Evolutionary conservation across 2,797 vertebrate genomes (phyloP), one percentile per base, ranked within the genome.

Genomic region (Kryptopterus vitreolus): DNA sequence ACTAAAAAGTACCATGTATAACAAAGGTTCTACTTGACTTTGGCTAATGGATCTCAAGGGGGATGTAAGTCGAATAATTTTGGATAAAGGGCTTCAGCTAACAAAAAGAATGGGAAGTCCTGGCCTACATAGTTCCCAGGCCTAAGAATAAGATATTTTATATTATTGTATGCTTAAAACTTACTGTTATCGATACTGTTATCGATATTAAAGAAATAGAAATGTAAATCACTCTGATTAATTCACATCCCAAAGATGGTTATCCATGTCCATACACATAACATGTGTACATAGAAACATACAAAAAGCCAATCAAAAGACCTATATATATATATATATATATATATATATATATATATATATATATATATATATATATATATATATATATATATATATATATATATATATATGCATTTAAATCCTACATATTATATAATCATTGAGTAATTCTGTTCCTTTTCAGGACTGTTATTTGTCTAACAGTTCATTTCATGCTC

Each of bases 401-500:
- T n/a, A n/a, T n/a, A n/a, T n/a, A n/a, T n/a, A n/a, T n/a, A n/a
- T 8, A 24, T 46, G 12, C 65, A 68, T 24, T 50, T 29, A 12
- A n/a, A 65, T 4, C 46, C 24, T 26, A 46, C 46, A 3, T 46
- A 70, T 50, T 29, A 50, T 48, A 50, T 24, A 6, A 15, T 70
- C 15, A 70, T 52, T 70, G 31, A 70, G 15, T 20, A 70, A 70
- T 15, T 29, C 20, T 52, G 48, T 29, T 52, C 46, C 46, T 52
- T 50, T 11, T 50, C 46, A 20, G 68, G 18, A 70, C 24, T 29
- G 15, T 31, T 1, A 20, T 70, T 70, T 70, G 46, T 70, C 46
- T 70, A 52, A 70, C 46, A 70, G 68, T 46, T 46, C 29, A 70
- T 52, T 70, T 70, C 26, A 70, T 1, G 16, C 68, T 70, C 29